phyloP scores from a whole-genome alignment of 2,888 invertebrate genomes.

The Aphidius colemani region DNA sequence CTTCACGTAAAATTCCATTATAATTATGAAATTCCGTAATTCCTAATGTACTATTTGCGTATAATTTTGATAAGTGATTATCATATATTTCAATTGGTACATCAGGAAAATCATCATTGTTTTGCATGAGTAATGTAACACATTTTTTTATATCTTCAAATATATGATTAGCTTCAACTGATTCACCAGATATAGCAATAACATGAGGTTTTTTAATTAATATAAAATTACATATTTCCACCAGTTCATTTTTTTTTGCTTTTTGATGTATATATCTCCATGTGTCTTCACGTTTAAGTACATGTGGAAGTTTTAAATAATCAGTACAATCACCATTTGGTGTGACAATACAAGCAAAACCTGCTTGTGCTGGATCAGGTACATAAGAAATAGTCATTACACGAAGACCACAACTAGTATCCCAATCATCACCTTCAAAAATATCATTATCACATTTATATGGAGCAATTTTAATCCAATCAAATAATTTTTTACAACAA shows the following conservation, averaged over 20 bases:
- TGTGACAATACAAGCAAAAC: constrained; percentile 86
- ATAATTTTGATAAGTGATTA: constrained; percentile 91
- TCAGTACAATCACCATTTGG: constrained; percentile 92
- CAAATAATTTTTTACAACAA: constrained; percentile 84
- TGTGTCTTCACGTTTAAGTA: constrained; percentile 81
- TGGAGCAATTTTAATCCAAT: constrained; percentile 88
- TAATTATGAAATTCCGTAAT: constrained; percentile 89
- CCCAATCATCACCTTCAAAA: constrained; percentile 78
- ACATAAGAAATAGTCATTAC: constrained; percentile 89
- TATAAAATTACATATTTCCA: constrained; percentile 80
- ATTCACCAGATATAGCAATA: constrained; percentile 90
- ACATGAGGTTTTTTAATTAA: constrained; percentile 91
- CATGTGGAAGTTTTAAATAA: constrained; percentile 83
- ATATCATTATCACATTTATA: constrained; percentile 68
- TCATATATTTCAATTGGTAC: constrained; percentile 91
- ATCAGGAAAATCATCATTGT: constrained; percentile 82
- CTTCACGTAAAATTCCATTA: constrained; percentile 87
- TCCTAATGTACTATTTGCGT: constrained; percentile 88
- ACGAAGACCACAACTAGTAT: constrained; percentile 79
- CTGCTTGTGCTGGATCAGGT: constrained; percentile 81
- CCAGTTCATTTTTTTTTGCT: constrained; percentile 71
- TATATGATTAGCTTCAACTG: constrained; percentile 82
- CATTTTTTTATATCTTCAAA: constrained; percentile 78
- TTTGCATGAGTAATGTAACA: constrained; percentile 72
- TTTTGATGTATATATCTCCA: constrained; percentile 71